phyloP scores from a whole-genome alignment of 92 coral and sea anemone genomes.

The Porites cylindrica region DNA sequence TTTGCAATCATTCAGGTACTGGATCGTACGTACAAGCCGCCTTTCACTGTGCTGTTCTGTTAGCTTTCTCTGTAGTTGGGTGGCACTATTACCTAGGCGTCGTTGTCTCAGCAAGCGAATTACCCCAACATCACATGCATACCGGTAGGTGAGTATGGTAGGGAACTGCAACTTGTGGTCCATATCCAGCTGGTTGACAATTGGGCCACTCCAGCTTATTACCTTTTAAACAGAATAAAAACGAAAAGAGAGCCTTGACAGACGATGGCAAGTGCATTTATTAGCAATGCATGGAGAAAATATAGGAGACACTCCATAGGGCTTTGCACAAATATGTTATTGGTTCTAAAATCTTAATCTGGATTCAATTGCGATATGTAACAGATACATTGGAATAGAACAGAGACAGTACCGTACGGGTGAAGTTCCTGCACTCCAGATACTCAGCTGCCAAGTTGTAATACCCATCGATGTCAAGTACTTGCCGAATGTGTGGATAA shows the following conservation, averaged over 20 bases:
- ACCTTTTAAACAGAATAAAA: neutral
- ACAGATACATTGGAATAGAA: too few relatives aligned
- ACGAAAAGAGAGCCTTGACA: neutral
- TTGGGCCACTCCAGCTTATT: conserved; percentile 71
- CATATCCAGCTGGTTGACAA: conserved; percentile 62
- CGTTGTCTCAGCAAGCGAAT: conserved; percentile 57
- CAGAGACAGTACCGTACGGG: conserved; percentile 6
- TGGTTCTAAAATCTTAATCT: neutral
- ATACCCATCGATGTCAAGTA: conserved; percentile 58
- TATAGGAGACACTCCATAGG: neutral
- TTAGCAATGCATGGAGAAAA: neutral
- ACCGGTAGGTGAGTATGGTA: conserved; percentile 59
- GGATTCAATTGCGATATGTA: too few relatives aligned
- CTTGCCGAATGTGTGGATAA: conserved; percentile 53
- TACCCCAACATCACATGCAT: conserved; percentile 77
- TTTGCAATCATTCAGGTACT: conserved; percentile 67
- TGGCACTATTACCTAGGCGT: conserved; percentile 70
- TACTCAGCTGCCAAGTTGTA: conserved; percentile 59
- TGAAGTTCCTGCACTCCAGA: conserved; percentile 57
- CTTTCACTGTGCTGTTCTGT: conserved; percentile 64
- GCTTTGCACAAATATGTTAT: too few relatives aligned
- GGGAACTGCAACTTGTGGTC: conserved; percentile 70
- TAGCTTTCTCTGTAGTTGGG: conserved; percentile 60
- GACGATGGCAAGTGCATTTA: too few relatives aligned
- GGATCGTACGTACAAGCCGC: conserved; percentile 30